These are phyloP conservation scores for Gobius niger DNA, from an alignment of 2,113 vertebrate genomes.

Conservation along the genomic window DNA sequence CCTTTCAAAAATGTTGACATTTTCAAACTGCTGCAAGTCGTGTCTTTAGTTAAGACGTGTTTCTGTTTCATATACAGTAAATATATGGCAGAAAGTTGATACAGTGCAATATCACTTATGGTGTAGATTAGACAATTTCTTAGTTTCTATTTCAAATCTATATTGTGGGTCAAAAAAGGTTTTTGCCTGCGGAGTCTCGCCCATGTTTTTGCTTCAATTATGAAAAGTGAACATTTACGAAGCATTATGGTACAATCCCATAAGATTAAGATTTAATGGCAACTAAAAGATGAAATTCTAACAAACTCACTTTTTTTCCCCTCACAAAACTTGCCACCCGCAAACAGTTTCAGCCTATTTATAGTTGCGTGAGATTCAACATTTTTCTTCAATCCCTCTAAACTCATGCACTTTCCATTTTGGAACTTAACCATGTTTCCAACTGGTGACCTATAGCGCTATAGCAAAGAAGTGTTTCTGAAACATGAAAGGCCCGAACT, in stretches of 20 bases:
- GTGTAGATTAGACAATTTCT: too few species aligned
- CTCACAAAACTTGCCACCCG: not conserved
- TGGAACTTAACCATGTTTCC: conserved; percentile 45
- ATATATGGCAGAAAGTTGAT: too few species aligned
- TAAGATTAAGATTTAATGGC: too few species aligned
- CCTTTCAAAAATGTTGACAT: conserved; percentile 34
- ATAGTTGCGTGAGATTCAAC: not conserved
- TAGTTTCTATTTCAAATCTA: too few species aligned
- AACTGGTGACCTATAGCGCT: conserved; percentile 28
- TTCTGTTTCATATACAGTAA: too few species aligned
- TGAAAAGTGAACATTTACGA: not conserved
- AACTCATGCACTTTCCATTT: conserved; percentile 52
- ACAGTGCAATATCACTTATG: too few species aligned
- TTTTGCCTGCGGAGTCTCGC: not conserved
- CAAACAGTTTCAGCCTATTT: not conserved
- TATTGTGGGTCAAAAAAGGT: too few species aligned
- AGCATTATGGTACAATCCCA: too few species aligned
- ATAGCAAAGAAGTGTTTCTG: conserved; percentile 22
- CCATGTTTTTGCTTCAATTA: not conserved
- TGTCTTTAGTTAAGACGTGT: not conserved
- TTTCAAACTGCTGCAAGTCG: not conserved
- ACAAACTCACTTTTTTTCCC: not conserved
- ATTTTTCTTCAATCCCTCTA: conserved; percentile 3
- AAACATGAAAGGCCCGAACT: conserved; percentile 41
- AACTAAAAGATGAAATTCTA: too few species aligned